Percentiles rank a stretch among this genome's conserved stretches.
phyloP scores from a whole-genome alignment of 2,113 vertebrate genomes.

The Embiotoca jacksoni region DNA sequence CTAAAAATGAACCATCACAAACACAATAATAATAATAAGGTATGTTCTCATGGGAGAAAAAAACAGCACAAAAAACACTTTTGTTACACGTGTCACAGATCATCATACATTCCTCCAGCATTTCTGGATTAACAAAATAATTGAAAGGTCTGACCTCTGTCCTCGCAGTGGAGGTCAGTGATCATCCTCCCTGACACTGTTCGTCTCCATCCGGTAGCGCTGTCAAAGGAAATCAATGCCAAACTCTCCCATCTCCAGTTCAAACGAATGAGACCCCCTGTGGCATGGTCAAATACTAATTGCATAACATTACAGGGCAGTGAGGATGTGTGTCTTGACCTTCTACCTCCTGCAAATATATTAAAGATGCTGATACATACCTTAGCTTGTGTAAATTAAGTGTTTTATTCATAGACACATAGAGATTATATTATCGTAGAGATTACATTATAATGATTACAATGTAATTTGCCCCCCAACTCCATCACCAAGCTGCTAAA shows the following conservation, averaged over 20 bases:
- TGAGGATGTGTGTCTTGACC: background rate
- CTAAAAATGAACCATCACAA: too few species aligned
- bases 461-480: background rate
- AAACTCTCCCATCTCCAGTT: conserved; percentile 1
- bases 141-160: conserved; percentile 18
- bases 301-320: conserved; percentile 18
- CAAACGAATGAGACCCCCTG: conserved; percentile 22
- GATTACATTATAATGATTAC: background rate
- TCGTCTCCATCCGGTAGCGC: background rate
- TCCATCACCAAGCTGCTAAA: background rate
- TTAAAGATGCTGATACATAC: conserved; percentile 1
- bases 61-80: background rate
- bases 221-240: conserved; percentile 43
- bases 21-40: too few species aligned
- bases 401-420: background rate
- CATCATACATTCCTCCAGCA: background rate
- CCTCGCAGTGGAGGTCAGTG: conserved; percentile 25
- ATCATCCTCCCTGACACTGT: conserved; percentile 5
- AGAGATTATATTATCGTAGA: conserved; percentile 4
- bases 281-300: conserved; percentile 7
- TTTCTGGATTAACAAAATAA: background rate
- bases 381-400: background rate
- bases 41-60: background rate
- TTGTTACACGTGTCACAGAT: background rate
- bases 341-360: background rate